Base-by-base conservation (phyloP, 2,888 invertebrate species). In the Hypomecis punctinalis region DNA sequence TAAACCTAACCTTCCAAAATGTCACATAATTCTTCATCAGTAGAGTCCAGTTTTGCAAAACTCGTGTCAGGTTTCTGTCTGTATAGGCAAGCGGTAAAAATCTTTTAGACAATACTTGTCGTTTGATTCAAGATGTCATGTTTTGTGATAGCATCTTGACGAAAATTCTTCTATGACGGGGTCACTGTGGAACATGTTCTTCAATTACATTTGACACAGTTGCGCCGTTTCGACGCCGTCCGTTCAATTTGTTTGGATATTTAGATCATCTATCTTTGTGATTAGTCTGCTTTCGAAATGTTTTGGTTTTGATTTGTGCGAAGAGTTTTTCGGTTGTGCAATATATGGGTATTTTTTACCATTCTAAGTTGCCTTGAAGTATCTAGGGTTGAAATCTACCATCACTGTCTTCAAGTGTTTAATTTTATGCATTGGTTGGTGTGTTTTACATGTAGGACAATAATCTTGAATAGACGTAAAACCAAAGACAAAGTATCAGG, bases 111-210 rank as follows among this genome's bases (percentile, higher is more conserved):
- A 89, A 90, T 88, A 87, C 88, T 85, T 92, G 91, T 91, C 90
- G 82, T 84, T 89, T 90, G 89, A 90, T 90, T 90, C 79, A 71
- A 86, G 84, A 88, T 89, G 91, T 90, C 91, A 90, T 91, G 91
- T 92, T 82, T 71, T 68, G 47, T 79, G 82, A 91, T 91, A 88
- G 82, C 71, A 92, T 91, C 91, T 90, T 89, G 89, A 90, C 86
- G 88, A 85, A 87, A 86, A 85, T 84, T 88, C 85, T 82, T 79
- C 79, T 86, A 79, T 86, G 91, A 86, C 86, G 85, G 91, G 91
- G 91, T 91, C 91, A 91, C 83, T 81, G 81, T 75, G 76, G 77
- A 86, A 84, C 88, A 84, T 84, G 89, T 83, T 87, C 83, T 88
- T 86, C 89, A 86, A 90, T 91, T 90, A 88, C 84, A 83, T 86